A percentile compares a stretch with the other conserved stretches of the same genome.
These are phyloP conservation scores for Leptopilina myrica DNA, from an alignment of 2,888 invertebrate genomes.

Conservation along the genomic window DNA sequence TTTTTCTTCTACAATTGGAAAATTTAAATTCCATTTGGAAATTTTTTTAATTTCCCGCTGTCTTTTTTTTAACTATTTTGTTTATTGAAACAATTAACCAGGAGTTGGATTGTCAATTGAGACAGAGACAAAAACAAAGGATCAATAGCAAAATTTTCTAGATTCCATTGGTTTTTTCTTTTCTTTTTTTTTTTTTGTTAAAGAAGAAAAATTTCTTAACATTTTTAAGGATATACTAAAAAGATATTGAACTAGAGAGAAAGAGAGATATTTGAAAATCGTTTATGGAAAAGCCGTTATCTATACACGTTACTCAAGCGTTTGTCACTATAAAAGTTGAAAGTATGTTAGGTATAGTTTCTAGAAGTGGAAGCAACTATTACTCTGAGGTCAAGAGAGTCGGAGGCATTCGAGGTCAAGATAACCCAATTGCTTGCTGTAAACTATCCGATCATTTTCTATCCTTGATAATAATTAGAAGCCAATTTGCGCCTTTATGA, in stretches of 20 bases:
- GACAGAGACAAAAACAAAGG: too few relatives aligned
- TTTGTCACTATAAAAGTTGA: conserved; percentile 19
- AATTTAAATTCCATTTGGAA: too few relatives aligned
- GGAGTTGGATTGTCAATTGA: too few relatives aligned
- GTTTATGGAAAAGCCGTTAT: conserved; percentile 38
- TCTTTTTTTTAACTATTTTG: too few relatives aligned
- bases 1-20: too few relatives aligned
- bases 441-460: conserved; percentile 2
- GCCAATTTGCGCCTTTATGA: not conserved
- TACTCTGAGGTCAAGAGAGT: conserved; percentile 24
- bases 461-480: conserved; percentile 26
- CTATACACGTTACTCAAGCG: conserved; percentile 23
- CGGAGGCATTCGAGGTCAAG: conserved; percentile 30
- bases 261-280: conserved; percentile 16
- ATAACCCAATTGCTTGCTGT: conserved; percentile 14
- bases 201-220: too few relatives aligned
- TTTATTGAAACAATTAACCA: too few relatives aligned
- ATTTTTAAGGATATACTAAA: not conserved
- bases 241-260: not conserved
- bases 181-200: too few relatives aligned
- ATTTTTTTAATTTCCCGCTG: too few relatives aligned
- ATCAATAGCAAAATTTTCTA: not conserved
- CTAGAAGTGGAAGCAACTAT: conserved; percentile 25
- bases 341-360: conserved; percentile 16
- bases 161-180: not conserved